phyloP scores from a whole-genome alignment of 2,888 invertebrate species.

The Harpagoxenus sublaevis region DNA sequence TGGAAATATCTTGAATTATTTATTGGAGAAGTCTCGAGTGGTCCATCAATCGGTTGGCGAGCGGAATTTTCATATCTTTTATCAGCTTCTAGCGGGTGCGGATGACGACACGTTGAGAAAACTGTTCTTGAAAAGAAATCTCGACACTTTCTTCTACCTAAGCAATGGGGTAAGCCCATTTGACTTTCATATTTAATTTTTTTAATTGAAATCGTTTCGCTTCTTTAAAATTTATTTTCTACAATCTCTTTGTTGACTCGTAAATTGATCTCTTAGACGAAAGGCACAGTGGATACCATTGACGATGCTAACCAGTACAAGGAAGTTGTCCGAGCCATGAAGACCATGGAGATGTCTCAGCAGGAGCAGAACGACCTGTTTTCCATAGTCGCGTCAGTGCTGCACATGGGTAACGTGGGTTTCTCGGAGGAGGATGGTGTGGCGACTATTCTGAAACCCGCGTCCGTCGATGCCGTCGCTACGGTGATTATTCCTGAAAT shows the following conservation, averaged over 20 bases:
- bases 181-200: not conserved
- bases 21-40: constrained; percentile 96
- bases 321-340: constrained; percentile 91
- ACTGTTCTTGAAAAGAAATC: constrained; percentile 90
- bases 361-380: constrained; percentile 93
- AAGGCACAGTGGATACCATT: constrained; percentile 86
- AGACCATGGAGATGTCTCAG: constrained; percentile 91
- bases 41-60: constrained; percentile 94
- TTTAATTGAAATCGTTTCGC: not conserved
- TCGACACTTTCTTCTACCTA: constrained; percentile 92
- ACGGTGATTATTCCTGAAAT: constrained; percentile 87
- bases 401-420: constrained; percentile 95
- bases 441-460: constrained; percentile 90
- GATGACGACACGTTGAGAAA: constrained; percentile 89
- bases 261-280: constrained; percentile 82
- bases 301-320: constrained; percentile 91
- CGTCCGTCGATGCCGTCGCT: constrained; percentile 89
- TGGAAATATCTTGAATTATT: constrained; percentile 95
- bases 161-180: constrained; percentile 90
- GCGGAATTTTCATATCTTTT: constrained; percentile 97
- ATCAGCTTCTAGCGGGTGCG: constrained; percentile 93
- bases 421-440: constrained; percentile 92
- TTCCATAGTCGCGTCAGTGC: constrained; percentile 93
- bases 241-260: not conserved
- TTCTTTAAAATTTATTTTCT: not conserved